A percentile compares a stretch with the other conserved stretches of the same genome.
phyloP scores from a whole-genome alignment of 2,113 vertebrate genomes.

The Chauna torquata region DNA sequence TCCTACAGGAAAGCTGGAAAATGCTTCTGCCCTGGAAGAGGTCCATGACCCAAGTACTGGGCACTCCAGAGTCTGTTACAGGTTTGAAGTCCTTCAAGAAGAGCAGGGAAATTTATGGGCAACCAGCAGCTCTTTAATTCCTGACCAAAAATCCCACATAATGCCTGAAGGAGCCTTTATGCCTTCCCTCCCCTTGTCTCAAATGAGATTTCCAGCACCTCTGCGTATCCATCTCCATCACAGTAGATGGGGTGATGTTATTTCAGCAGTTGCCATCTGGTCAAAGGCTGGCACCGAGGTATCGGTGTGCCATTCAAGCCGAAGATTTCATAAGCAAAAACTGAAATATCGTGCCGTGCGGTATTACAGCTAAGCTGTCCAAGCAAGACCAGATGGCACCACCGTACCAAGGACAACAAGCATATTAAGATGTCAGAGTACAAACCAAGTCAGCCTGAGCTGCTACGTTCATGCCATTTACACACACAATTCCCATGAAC shows the following conservation, averaged over 20 bases:
- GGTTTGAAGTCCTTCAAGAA: background rate
- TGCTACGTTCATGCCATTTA: background rate
- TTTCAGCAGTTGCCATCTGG: background rate
- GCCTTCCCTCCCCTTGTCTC: background rate
- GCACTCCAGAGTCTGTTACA: background rate
- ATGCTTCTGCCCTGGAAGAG: background rate
- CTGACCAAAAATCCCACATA: background rate
- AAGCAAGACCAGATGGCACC: slow-evolving; percentile 39
- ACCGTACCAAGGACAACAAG: background rate
- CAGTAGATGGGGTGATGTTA: background rate
- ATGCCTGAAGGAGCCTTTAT: background rate
- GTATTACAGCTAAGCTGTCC: background rate
- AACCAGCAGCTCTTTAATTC: background rate
- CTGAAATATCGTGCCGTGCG: background rate
- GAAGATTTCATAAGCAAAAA: background rate
- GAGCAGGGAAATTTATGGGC: background rate
- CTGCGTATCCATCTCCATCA: background rate
- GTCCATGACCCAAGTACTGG: background rate
- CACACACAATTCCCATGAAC: background rate
- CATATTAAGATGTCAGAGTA: background rate
- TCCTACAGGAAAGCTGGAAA: background rate
- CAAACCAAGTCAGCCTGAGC: background rate
- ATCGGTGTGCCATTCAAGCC: background rate
- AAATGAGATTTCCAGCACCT: background rate
- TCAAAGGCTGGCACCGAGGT: background rate